These are phyloP conservation scores for Physella acuta DNA, from an alignment of 1,140 invertebrate species.

Conservation along the genomic window DNA sequence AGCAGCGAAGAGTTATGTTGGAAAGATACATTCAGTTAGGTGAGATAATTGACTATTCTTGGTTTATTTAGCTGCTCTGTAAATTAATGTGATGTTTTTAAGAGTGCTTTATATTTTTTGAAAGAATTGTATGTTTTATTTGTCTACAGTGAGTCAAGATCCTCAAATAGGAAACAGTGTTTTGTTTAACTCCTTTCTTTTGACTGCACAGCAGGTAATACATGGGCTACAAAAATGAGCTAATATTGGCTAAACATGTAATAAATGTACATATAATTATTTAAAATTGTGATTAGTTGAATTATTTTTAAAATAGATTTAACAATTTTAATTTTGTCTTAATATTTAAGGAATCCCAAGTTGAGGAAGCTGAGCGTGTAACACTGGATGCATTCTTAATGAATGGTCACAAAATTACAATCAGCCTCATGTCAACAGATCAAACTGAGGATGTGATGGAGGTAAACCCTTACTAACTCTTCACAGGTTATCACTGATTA, in stretches of 20 bases:
- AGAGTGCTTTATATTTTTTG: too few species aligned
- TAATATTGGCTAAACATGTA: too few species aligned
- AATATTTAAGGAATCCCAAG: conserved; percentile 59
- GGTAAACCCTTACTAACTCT: conserved; percentile 58
- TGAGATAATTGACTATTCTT: conserved; percentile 57
- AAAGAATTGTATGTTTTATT: too few species aligned
- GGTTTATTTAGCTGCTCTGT: too few species aligned
- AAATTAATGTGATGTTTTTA: too few species aligned
- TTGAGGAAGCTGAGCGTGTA: conserved; percentile 70
- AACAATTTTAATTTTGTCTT: background rate
- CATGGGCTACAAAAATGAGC: conserved; percentile 15
- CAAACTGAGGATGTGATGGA: conserved; percentile 79
- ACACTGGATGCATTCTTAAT: conserved; percentile 80
- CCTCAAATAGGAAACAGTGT: conserved; percentile 74
- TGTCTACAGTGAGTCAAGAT: conserved; percentile 81
- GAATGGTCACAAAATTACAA: conserved; percentile 79
- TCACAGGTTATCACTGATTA: too few species aligned
- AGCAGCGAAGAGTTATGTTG: conserved; percentile 80
- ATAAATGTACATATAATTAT: too few species aligned
- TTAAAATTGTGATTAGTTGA: too few species aligned
- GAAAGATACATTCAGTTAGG: conserved; percentile 92
- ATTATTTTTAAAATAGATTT: too few species aligned
- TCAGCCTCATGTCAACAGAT: conserved; percentile 80
- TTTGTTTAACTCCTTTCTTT: conserved; percentile 82
- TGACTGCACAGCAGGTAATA: conserved; percentile 82